Evolutionary conservation across 1,140 invertebrate genomes (phyloP), one percentile per base, ranked within the genome.

Genomic region (Lysiphlebus fabarum): DNA sequence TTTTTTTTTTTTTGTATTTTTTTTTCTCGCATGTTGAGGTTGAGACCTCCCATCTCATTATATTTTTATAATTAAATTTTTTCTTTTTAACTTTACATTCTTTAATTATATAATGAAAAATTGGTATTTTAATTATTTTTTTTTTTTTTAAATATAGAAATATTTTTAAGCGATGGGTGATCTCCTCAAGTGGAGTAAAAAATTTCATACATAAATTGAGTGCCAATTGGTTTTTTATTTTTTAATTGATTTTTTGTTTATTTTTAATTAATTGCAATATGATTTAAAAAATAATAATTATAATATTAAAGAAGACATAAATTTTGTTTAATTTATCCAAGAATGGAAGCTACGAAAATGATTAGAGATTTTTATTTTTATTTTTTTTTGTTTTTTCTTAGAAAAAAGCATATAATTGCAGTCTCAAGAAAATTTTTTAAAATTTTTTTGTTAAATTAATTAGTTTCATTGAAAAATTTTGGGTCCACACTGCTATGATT

Each of bases 11-110:
- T 11, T 55, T n/a, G n/a, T n/a, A n/a, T n/a, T n/a, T 38, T 48
- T 50, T 59, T 58, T 59, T 51, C 57, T 58, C 34, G 11, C 37
- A n/a, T n/a, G 38, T 47, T 9, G 17, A 61, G 55, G 51, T 50
- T n/a, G n/a, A n/a, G 44, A 56, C 47, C 48, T 40, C 26, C 43
- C 43, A 55, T 43, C 38, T 45, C 10, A 48, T 45, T 12, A 48
- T 53, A 54, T 34, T 60, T 47, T 49, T 45, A 33, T 10, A 37
- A 54, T 56, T 36, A 44, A 14, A 47, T 6, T 49, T 33, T 33
- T 10, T 26, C 5, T 51, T n/a, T n/a, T n/a, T n/a, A n/a, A n/a
- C n/a, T 53, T 48, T 5, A n/a, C 6, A 53, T 43, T 17, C 53
- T 37, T 44, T 34, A 10, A 37, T 11, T 5, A 40, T 11, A n/a